Evolutionary conservation across 2,113 vertebrate species (phyloP).

Genomic region (Thalassarche chlororhynchos): DNA sequence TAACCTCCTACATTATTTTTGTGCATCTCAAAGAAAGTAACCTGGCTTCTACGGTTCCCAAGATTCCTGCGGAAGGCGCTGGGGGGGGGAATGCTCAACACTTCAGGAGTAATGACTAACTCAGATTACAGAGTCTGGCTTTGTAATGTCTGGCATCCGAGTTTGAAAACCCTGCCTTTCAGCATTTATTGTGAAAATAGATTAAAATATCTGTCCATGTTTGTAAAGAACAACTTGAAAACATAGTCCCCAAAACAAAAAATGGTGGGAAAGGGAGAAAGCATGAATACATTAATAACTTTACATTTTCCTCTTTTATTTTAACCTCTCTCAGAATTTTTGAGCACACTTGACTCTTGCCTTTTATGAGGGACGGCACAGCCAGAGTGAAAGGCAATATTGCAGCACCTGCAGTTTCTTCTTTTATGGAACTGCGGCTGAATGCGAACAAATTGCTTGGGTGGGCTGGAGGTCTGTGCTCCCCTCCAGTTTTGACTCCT

Average conservation of each 20-base stretch:
- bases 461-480: not conserved
- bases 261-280: not conserved
- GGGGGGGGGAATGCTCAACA: not conserved
- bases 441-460: not conserved
- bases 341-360: not conserved
- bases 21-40: not conserved
- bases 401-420: constrained; percentile 10
- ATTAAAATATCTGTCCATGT: not conserved
- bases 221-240: not conserved
- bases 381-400: not conserved
- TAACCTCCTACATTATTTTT: not conserved
- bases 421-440: not conserved
- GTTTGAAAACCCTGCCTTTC: not conserved
- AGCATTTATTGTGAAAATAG: not conserved
- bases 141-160: not conserved
- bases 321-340: not conserved
- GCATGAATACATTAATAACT: not conserved
- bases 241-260: not conserved
- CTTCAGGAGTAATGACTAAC: not conserved
- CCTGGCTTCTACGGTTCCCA: not conserved
- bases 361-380: not conserved
- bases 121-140: not conserved
- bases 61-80: not conserved
- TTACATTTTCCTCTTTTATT: not conserved
- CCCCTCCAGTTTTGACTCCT: not conserved